Conservation (phyloP, 2,113 vertebrate species). For the Apeltes quadracus region DNA sequence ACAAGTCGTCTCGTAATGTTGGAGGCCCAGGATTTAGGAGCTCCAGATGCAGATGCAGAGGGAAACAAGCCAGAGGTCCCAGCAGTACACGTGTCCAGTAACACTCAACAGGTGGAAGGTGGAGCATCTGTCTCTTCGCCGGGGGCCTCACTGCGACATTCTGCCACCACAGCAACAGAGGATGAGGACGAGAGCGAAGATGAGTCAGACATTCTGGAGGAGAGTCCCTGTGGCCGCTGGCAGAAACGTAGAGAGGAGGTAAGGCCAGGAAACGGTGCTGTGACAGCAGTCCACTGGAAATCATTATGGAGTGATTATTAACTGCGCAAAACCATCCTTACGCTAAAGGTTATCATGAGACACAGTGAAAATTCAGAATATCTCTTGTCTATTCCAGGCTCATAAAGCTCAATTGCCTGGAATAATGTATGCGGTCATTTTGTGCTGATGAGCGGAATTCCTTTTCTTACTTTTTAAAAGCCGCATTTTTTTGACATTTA, state of each 20-base stretch:
- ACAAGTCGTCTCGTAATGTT: constrained; percentile 54
- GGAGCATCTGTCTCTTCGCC: constrained; percentile 84
- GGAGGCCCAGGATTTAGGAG: constrained; percentile 56
- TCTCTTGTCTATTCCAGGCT: background rate
- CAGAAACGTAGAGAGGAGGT: constrained; percentile 97
- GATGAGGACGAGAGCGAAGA: constrained; percentile 97
- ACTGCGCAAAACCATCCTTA: background rate
- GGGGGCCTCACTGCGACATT: constrained; percentile 80
- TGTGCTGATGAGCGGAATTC: background rate
- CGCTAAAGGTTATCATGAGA: background rate
- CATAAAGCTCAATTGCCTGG: background rate
- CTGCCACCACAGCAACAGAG: constrained; percentile 80
- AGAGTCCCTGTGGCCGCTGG: constrained; percentile 97
- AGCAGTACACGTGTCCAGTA: constrained; percentile 13
- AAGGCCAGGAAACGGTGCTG: background rate
- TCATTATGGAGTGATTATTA: background rate
- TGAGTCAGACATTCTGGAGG: constrained; percentile 95
- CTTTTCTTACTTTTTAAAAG: background rate
- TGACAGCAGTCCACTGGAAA: background rate
- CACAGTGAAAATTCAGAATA: background rate
- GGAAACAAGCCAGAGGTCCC: constrained; percentile 46
- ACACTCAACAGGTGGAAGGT: constrained; percentile 68
- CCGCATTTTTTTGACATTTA: background rate
- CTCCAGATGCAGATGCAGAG: constrained; percentile 40
- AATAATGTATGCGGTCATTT: background rate